These are phyloP conservation scores for Tetanocera ferruginea DNA, from an alignment of 2,888 invertebrate species.

Conservation along the genomic window DNA sequence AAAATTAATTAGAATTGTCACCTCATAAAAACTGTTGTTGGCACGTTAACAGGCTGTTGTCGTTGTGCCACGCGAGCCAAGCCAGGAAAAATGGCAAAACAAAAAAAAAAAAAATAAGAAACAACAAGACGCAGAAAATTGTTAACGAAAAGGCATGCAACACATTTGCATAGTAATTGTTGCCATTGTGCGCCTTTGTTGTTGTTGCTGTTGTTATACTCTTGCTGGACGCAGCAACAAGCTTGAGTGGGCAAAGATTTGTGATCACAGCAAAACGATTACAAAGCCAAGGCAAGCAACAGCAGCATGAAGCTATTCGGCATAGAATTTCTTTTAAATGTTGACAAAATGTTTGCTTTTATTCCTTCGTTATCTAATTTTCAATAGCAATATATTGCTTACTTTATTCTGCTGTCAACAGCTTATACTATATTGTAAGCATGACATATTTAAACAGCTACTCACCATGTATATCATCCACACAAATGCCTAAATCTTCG, in stretches of 20 bases:
- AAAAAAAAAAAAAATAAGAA: background rate
- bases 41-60: background rate
- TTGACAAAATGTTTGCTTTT: too few species aligned
- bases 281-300: background rate
- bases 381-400: too few species aligned
- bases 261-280: background rate
- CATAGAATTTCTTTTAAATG: background rate
- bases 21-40: slow-evolving; percentile 26
- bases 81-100: background rate
- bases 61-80: background rate
- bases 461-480: slow-evolving; percentile 88
- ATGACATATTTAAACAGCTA: slow-evolving; percentile 24
- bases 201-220: background rate
- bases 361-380: too few species aligned
- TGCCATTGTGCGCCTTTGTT: background rate
- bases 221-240: slow-evolving; percentile 16
- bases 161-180: slow-evolving; percentile 10
- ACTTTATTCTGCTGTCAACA: too few species aligned
- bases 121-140: background rate
- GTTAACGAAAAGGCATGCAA: background rate
- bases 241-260: background rate
- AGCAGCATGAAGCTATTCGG: background rate
- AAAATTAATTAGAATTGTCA: slow-evolving; percentile 35
- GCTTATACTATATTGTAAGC: too few species aligned
- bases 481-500: slow-evolving; percentile 87